Percentiles rank a stretch among this genome's conserved stretches.
Conservation (phyloP, 2,113 vertebrate genomes). For the Scortum barcoo region DNA sequence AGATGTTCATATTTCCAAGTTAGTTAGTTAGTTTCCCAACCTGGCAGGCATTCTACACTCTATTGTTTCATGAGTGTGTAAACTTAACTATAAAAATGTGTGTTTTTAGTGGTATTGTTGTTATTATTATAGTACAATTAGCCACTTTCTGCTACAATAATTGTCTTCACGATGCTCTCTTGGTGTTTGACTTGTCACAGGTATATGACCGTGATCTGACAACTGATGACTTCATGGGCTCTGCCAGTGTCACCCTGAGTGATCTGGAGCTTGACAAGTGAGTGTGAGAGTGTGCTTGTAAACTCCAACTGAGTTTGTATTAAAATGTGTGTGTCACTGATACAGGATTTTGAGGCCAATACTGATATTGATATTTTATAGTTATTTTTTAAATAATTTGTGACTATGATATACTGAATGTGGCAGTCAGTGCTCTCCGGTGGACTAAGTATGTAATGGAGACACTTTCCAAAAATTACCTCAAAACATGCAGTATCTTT, state of each 20-base stretch:
- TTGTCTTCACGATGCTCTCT: neutral
- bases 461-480: no score
- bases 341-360: neutral
- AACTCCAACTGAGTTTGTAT: neutral
- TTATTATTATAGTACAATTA: no score
- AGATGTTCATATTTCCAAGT: no score
- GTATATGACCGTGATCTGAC: conserved; percentile 97
- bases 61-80: neutral
- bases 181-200: conserved; percentile 69
- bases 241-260: conserved; percentile 84
- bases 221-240: conserved; percentile 97
- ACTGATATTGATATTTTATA: no score
- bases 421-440: neutral
- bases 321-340: neutral
- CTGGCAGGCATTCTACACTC: neutral
- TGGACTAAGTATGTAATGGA: no score
- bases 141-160: neutral
- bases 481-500: neutral
- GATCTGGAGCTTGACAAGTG: conserved; percentile 93
- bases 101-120: conserved; percentile 1
- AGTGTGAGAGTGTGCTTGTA: conserved; percentile 25
- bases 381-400: neutral
- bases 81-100: neutral
- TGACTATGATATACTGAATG: neutral
- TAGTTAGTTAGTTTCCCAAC: no score